These are phyloP conservation scores for Chymomyza caudatula DNA, from an alignment of 2,888 invertebrate species.

Conservation along the genomic window DNA sequence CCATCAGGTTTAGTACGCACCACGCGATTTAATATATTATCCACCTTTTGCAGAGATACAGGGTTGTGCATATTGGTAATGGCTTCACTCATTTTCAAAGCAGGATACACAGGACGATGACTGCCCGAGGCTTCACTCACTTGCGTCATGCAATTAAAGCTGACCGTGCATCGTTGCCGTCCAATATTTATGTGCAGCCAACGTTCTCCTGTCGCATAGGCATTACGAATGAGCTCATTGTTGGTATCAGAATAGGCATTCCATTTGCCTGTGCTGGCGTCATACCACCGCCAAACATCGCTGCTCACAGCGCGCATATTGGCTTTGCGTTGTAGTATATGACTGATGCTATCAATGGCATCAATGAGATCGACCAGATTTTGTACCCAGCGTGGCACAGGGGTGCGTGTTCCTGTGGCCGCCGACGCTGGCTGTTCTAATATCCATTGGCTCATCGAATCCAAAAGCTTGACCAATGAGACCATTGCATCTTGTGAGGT, in stretches of 20 bases:
- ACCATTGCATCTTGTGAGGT: slow-evolving; percentile 62
- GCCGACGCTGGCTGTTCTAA: slow-evolving; percentile 47
- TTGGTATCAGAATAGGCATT: slow-evolving; percentile 85
- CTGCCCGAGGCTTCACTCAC: slow-evolving; percentile 92
- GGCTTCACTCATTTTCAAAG: slow-evolving; percentile 77
- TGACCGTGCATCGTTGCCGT: slow-evolving; percentile 86
- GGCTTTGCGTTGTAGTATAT: slow-evolving; percentile 83
- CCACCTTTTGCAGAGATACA: slow-evolving; percentile 34
- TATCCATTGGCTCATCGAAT: slow-evolving; percentile 64
- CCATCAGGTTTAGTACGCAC: slow-evolving; percentile 43
- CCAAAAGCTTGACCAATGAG: slow-evolving; percentile 60
- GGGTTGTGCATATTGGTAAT: slow-evolving; percentile 46
- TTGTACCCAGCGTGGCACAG: slow-evolving; percentile 86
- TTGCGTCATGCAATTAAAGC: slow-evolving; percentile 89
- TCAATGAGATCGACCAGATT: slow-evolving; percentile 86
- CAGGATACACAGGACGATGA: slow-evolving; percentile 87
- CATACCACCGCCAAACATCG: slow-evolving; percentile 89
- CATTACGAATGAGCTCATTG: slow-evolving; percentile 87
- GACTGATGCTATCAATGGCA: slow-evolving; percentile 86
- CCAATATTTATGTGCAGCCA: slow-evolving; percentile 85
- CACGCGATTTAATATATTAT: slow-evolving; percentile 56
- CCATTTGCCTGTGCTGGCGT: slow-evolving; percentile 89
- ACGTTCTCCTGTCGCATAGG: slow-evolving; percentile 85
- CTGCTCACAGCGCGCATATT: slow-evolving; percentile 82
- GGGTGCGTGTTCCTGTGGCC: slow-evolving; percentile 44